Conservation (phyloP, 2,888 invertebrate species). For the Fabriciana adippe region DNA sequence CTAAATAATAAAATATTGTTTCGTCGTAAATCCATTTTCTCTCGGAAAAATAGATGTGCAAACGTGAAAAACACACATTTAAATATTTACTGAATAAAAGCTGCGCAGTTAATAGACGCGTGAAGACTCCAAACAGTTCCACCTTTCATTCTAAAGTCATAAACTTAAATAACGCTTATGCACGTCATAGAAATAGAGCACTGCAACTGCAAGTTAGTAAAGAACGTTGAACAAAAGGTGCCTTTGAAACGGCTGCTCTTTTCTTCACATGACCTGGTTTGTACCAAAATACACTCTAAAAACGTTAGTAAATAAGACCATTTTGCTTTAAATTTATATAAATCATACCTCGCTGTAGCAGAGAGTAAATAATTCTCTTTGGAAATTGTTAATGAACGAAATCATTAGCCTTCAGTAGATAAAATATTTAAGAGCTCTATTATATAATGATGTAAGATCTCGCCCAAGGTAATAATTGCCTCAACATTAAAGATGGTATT, state of each 20-base stretch:
- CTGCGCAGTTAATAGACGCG: slow-evolving; percentile 31
- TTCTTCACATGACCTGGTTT: slow-evolving; percentile 31
- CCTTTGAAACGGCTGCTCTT: slow-evolving; percentile 38
- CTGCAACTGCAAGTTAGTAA: slow-evolving; percentile 38
- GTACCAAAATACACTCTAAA: slow-evolving; percentile 27
- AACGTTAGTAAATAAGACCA: slow-evolving; percentile 9
- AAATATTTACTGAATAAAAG: slow-evolving; percentile 23
- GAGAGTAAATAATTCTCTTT: slow-evolving; percentile 40
- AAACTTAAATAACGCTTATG: slow-evolving; percentile 36
- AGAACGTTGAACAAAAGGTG: slow-evolving; percentile 41
- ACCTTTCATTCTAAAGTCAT: slow-evolving; percentile 33
- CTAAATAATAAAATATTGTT: slow-evolving; percentile 19
- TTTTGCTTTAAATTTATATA: slow-evolving; percentile 15
- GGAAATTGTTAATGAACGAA: slow-evolving; percentile 46
- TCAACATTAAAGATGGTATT: not conserved
- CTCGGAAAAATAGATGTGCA: slow-evolving; percentile 16
- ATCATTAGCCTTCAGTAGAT: slow-evolving; percentile 40
- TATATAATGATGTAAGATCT: not conserved
- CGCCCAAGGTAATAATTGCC: not conserved
- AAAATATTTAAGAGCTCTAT: slow-evolving; percentile 14
- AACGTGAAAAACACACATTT: slow-evolving; percentile 24
- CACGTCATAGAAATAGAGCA: slow-evolving; percentile 36
- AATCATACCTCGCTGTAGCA: slow-evolving; percentile 19
- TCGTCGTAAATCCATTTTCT: slow-evolving; percentile 11
- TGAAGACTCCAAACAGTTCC: slow-evolving; percentile 30